Percentiles rank a stretch among this genome's conserved stretches.
These are phyloP conservation scores for Dryobotodes eremita DNA, from an alignment of 2,888 invertebrate species.

Conservation along the genomic window DNA sequence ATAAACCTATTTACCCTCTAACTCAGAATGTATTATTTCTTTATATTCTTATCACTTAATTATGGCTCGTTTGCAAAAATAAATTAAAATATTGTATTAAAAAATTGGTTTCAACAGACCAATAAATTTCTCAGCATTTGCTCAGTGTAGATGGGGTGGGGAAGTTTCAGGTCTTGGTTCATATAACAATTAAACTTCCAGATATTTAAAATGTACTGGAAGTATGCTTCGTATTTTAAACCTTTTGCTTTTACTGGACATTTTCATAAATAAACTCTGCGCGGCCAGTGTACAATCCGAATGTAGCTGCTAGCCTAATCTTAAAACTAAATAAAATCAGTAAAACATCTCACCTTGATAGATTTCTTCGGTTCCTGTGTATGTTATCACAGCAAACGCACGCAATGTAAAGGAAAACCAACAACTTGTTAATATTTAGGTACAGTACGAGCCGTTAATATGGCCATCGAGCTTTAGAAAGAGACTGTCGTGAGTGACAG, in stretches of 20 bases:
- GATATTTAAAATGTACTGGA: background rate
- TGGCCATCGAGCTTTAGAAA: too few relatives aligned
- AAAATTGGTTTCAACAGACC: background rate
- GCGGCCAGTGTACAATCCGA: background rate
- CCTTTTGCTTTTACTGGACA: background rate
- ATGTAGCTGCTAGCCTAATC: background rate
- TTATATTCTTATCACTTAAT: background rate
- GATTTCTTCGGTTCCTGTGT: conserved; percentile 87
- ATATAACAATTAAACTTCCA: background rate
- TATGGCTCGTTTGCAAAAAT: too few relatives aligned
- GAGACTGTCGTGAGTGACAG: too few relatives aligned
- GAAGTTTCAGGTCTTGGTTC: background rate
- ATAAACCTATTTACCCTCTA: background rate
- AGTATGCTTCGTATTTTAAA: background rate
- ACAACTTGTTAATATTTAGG: conserved; percentile 65
- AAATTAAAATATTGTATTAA: background rate
- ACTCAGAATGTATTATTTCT: background rate
- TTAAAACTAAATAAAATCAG: conserved; percentile 6
- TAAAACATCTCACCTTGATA: conserved; percentile 83
- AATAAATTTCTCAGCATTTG: background rate
- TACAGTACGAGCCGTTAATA: background rate
- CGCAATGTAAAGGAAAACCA: conserved; percentile 78
- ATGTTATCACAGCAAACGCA: conserved; percentile 78
- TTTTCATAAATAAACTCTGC: background rate
- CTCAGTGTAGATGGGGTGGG: background rate